A percentile compares a stretch with the other conserved stretches of the same genome.
phyloP scores from a whole-genome alignment of 64 coral and sea anemone species.

The Anthopleura sola region DNA sequence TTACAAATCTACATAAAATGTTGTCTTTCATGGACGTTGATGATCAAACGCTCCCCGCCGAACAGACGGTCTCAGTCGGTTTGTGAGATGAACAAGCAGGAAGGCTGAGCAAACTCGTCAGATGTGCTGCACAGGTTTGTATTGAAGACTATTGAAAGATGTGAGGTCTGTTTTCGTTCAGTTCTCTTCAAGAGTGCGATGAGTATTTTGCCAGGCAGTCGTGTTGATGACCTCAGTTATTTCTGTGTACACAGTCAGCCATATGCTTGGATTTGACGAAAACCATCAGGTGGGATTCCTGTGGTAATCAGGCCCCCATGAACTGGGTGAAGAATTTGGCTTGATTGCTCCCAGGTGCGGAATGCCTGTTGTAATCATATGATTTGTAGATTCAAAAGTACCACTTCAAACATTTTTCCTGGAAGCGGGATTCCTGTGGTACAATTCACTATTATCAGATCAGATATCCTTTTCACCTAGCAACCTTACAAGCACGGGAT shows the following conservation, averaged over 20 bases:
- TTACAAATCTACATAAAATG: too few relatives aligned
- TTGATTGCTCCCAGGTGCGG: neutral
- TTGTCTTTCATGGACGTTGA: too few relatives aligned
- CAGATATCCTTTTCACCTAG: too few relatives aligned
- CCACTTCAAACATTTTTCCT: too few relatives aligned
- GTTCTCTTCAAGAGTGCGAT: neutral
- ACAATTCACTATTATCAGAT: too few relatives aligned
- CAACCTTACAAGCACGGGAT: too few relatives aligned
- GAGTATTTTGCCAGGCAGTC: constrained; percentile 2
- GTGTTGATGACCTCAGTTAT: neutral
- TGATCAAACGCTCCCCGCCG: too few relatives aligned
- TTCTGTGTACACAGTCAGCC: too few relatives aligned
- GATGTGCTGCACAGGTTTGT: neutral
- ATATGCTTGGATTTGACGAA: too few relatives aligned
- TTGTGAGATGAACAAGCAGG: neutral
- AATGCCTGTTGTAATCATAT: neutral
- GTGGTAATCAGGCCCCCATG: neutral
- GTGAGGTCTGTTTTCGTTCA: neutral
- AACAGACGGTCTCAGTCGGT: too few relatives aligned
- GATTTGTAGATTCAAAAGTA: neutral
- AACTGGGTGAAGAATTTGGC: too few relatives aligned
- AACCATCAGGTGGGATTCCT: neutral
- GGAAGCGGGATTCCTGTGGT: too few relatives aligned
- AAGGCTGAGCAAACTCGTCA: neutral
- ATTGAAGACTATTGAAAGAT: neutral